Percentiles rank a stretch among this genome's conserved stretches.
These are phyloP conservation scores for Nymphalis io DNA, from an alignment of 1,140 invertebrate genomes.

Conservation along the genomic window DNA sequence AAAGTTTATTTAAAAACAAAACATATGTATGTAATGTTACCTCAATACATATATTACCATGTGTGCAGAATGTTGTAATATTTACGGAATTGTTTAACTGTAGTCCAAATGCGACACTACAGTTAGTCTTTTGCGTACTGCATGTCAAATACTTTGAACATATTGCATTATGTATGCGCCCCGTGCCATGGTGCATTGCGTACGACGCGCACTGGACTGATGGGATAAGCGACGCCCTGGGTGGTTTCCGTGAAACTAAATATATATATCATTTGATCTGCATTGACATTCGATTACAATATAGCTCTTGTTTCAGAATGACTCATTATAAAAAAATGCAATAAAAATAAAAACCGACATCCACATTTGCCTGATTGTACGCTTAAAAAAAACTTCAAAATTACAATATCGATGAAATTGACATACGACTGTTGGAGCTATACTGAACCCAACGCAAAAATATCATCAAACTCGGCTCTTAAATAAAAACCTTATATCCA, in stretches of 20 bases:
- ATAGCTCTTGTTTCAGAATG: not conserved
- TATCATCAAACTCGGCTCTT: no score
- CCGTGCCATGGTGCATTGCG: conserved; percentile 43
- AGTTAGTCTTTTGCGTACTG: conserved; percentile 62
- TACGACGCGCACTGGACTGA: conserved; percentile 50
- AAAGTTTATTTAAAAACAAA: conserved; percentile 15
- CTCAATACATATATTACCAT: conserved; percentile 34
- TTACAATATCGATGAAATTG: no score
- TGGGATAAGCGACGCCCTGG: conserved; percentile 64
- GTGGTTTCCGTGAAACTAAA: conserved; percentile 45
- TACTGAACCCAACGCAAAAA: no score
- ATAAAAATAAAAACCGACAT: not conserved
- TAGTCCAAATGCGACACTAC: conserved; percentile 37
- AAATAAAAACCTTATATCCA: no score
- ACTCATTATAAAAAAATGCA: no score
- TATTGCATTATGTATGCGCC: conserved; percentile 64
- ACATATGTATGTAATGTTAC: conserved; percentile 23
- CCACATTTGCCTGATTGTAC: no score
- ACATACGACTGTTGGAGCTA: no score
- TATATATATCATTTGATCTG: conserved; percentile 21
- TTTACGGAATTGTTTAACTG: conserved; percentile 37
- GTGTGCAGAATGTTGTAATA: conserved; percentile 34
- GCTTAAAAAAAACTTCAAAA: no score
- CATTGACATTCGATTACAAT: not conserved
- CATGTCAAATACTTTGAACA: conserved; percentile 49